Conservation (phyloP, 2,888 invertebrate genomes). For the Tetragonisca angustula region DNA sequence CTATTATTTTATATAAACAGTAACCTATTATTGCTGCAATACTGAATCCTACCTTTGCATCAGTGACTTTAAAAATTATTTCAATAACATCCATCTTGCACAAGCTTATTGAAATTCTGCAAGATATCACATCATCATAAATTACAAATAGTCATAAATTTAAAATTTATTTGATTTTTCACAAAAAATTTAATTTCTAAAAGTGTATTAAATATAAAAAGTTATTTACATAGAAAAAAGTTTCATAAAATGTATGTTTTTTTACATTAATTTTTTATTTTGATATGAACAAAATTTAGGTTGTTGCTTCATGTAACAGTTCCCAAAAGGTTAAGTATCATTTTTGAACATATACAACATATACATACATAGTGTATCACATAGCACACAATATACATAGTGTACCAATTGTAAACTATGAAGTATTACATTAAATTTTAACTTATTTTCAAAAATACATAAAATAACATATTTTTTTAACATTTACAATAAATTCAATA, state of each 20-base stretch:
- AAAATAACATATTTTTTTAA: background rate
- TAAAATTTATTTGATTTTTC: background rate
- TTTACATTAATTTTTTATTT: background rate
- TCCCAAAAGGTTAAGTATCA: slow-evolving; percentile 25
- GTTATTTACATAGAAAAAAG: background rate
- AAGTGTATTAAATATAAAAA: background rate
- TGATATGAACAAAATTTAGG: background rate
- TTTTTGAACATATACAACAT: slow-evolving; percentile 5
- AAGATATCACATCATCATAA: background rate
- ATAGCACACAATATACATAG: background rate
- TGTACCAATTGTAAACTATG: no score
- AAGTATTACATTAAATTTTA: background rate
- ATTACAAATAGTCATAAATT: no score
- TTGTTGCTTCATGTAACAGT: slow-evolving; percentile 11
- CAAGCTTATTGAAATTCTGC: slow-evolving; percentile 5
- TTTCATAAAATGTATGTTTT: background rate
- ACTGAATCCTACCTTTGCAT: slow-evolving; percentile 68
- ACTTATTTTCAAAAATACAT: background rate
- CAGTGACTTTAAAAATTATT: slow-evolving; percentile 53
- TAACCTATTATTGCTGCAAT: slow-evolving; percentile 69
- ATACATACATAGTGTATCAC: background rate
- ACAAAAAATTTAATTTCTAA: background rate
- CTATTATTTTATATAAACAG: slow-evolving; percentile 68
- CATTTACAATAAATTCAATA: background rate
- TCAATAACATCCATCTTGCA: slow-evolving; percentile 58